Evolutionary conservation across 2,113 vertebrate genomes (phyloP).

Genomic region (Nematolebias whitei): DNA sequence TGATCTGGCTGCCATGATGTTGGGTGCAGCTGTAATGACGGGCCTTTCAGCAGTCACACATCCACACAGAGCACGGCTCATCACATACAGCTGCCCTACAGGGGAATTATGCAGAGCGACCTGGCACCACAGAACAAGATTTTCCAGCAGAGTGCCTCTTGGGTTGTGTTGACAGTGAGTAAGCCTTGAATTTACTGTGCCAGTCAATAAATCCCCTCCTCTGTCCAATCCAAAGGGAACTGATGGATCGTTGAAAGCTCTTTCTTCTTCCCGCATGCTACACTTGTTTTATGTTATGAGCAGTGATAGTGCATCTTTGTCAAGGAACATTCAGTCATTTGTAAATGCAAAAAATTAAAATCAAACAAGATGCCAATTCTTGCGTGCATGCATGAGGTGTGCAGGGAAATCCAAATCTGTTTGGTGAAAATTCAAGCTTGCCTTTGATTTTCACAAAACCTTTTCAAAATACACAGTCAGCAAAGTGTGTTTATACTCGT

Average conservation of each 20-base stretch:
- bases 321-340: slow-evolving; percentile 1
- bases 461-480: slow-evolving; percentile 7
- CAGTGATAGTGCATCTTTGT: slow-evolving; percentile 8
- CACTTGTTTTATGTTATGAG: slow-evolving; percentile 48
- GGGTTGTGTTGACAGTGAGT: slow-evolving; percentile 72
- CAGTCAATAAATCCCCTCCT: slow-evolving; percentile 68
- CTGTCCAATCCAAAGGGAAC: slow-evolving; percentile 65
- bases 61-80: slow-evolving; percentile 67
- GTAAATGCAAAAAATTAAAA: slow-evolving; percentile 1
- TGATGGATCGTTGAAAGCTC: slow-evolving; percentile 65
- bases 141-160: slow-evolving; percentile 72
- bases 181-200: slow-evolving; percentile 75
- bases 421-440: slow-evolving; percentile 18
- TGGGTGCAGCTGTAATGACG: slow-evolving; percentile 75
- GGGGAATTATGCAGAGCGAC: slow-evolving; percentile 74
- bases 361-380: background rate
- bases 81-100: slow-evolving; percentile 66
- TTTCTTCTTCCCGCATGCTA: slow-evolving; percentile 53
- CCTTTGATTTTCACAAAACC: slow-evolving; percentile 18
- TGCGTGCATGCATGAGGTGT: background rate
- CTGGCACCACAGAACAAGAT: slow-evolving; percentile 67
- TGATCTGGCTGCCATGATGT: slow-evolving; percentile 59
- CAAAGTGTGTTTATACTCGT: slow-evolving; percentile 9
- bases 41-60: slow-evolving; percentile 67
- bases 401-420: background rate